Evolutionary conservation across 1,140 invertebrate species (phyloP).

Genomic region (Fopius arisanus): DNA sequence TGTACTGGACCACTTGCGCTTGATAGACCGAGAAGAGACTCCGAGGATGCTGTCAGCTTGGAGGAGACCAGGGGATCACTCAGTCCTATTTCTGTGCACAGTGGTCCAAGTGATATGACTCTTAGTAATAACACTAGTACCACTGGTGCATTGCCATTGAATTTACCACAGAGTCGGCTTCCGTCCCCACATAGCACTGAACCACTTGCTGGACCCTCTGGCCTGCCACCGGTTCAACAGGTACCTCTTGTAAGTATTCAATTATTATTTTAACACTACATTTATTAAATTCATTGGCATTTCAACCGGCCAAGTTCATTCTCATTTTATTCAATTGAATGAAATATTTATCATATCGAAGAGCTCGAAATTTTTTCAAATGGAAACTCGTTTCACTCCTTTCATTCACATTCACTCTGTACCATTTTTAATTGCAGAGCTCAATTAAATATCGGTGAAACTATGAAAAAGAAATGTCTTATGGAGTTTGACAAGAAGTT

Average conservation of each 20-base stretch:
- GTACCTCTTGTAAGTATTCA: slow-evolving; percentile 78
- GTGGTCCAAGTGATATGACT: slow-evolving; percentile 69
- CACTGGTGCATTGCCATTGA: slow-evolving; percentile 43
- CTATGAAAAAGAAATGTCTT: too few species aligned
- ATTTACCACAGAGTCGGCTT: slow-evolving; percentile 61
- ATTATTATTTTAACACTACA: background rate
- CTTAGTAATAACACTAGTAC: slow-evolving; percentile 62
- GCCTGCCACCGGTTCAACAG: slow-evolving; percentile 83
- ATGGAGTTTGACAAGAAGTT: too few species aligned
- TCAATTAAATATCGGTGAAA: too few species aligned
- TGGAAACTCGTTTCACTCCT: too few species aligned
- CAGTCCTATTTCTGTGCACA: slow-evolving; percentile 63
- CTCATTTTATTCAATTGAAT: background rate
- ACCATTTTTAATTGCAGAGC: too few species aligned
- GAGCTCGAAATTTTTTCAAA: too few species aligned
- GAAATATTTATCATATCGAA: too few species aligned
- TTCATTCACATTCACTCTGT: too few species aligned
- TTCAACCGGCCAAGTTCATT: too few species aligned
- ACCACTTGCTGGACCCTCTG: slow-evolving; percentile 78
- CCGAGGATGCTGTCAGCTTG: slow-evolving; percentile 56
- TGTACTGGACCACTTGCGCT: slow-evolving; percentile 59
- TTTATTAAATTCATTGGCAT: too few species aligned
- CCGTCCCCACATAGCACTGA: slow-evolving; percentile 74
- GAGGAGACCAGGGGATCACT: slow-evolving; percentile 62
- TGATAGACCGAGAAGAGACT: slow-evolving; percentile 59